Evolutionary conservation across 2,113 vertebrate species (phyloP), one percentile per base, ranked within the genome.

Genomic region (Lutjanus erythropterus): DNA sequence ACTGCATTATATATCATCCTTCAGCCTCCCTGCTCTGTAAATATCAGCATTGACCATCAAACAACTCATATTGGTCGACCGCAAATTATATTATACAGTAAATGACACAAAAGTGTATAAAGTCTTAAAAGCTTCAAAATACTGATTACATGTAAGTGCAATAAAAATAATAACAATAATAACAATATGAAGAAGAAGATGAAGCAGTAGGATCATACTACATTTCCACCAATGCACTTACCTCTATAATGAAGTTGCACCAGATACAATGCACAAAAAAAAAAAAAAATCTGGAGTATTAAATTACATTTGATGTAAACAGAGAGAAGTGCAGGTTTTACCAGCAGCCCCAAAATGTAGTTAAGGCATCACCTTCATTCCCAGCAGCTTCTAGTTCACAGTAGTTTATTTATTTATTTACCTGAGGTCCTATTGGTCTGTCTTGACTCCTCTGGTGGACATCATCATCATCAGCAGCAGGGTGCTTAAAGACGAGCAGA

Each of bases 361-460:
- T 6, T 18, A 15, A 42, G 18, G 5, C 25, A 12, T 19, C 53
- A 29, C 12, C 25, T 23, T 35, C 2, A 15, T 49, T 56, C 41
- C n/a, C 58, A 60, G 80, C 52, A 67, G 49, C 19, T 35, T 83
- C n/a, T 47, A 41, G 50, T 7, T 61, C 49, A 25, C 53, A 35
- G 50, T 75, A 44, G 31, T 78, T 92, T 68, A 86, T 89, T 92
- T 71, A 86, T 89, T 85, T 86, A 67, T 85, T 78, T 81, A 27
- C 18, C 83, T 47, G 78, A 33, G 25, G 6, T 75, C 60, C 52
- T 7, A 90, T 91, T 90, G 90, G 88, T 62, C 18, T 29, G 52
- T 55, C 33, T 16, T 18, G 47, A 7, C 72, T 64, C 85, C 72
- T 64, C 85, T 49, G 14, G 85, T 74, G 86, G 76, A 87, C 81